A percentile compares a stretch with the other conserved stretches of the same genome.
phyloP scores from a whole-genome alignment of 1,140 invertebrate genomes.

The Cataglyphis hispanica region DNA sequence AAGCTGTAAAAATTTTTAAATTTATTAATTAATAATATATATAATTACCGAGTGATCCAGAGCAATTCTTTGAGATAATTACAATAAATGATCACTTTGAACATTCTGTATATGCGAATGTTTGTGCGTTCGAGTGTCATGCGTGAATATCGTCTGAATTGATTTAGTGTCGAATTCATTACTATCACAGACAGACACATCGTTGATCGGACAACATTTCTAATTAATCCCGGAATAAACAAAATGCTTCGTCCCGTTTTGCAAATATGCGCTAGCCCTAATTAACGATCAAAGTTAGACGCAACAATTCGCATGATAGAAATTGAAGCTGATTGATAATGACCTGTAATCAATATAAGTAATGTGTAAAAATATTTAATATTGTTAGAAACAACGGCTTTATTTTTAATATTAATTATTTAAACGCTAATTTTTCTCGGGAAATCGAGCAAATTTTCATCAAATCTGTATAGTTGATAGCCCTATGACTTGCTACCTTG shows the following conservation, averaged over 20 bases:
- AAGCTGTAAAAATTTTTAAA: not conserved
- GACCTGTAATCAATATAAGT: not conserved
- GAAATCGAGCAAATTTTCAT: not conserved
- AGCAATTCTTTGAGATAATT: no score
- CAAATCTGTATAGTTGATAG: not conserved
- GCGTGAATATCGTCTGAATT: constrained; percentile 44
- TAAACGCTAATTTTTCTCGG: not conserved
- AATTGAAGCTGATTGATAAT: constrained; percentile 17
- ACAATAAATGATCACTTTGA: no score
- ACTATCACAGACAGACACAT: constrained; percentile 24
- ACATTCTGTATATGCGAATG: not conserved
- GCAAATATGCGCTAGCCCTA: constrained; percentile 58
- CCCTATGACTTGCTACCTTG: constrained; percentile 15
- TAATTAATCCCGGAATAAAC: constrained; percentile 72
- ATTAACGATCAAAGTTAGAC: constrained; percentile 57
- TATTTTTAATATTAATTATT: not conserved
- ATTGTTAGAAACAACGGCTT: not conserved
- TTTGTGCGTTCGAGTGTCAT: not conserved
- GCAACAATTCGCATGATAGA: constrained; percentile 25
- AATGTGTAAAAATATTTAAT: constrained; percentile 17
- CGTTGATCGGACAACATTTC: constrained; percentile 59
- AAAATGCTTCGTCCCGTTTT: constrained; percentile 60
- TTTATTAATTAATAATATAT: no score
- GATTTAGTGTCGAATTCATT: constrained; percentile 61
- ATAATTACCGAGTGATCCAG: no score